These are phyloP conservation scores for Beroe forskalii DNA, from an alignment of 37 sponge, comb jelly and placozoan genomes.

Conservation along the genomic window DNA sequence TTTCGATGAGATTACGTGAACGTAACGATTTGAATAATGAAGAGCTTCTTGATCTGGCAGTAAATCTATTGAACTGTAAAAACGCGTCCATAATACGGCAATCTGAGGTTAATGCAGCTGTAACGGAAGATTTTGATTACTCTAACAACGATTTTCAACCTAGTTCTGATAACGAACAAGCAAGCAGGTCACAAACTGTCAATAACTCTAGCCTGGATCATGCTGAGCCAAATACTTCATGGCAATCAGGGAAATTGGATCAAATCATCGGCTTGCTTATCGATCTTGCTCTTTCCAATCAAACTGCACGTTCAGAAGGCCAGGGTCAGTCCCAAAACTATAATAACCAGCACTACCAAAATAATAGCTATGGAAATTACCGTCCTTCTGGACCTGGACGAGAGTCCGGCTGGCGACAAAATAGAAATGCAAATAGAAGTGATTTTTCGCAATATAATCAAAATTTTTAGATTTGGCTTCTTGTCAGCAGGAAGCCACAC, in stretches of 20 bases:
- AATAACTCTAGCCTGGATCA: too few relatives aligned
- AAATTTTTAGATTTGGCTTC: constrained; percentile 9
- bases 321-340: neutral
- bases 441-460: neutral
- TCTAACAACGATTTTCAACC: neutral
- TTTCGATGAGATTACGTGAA: neutral
- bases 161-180: too few relatives aligned
- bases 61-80: neutral
- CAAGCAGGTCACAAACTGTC: too few relatives aligned
- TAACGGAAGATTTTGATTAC: neutral
- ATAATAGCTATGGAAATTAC: neutral
- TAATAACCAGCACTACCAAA: neutral
- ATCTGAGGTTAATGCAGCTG: neutral
- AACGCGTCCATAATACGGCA: neutral
- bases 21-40: neutral
- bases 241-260: too few relatives aligned
- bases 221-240: too few relatives aligned
- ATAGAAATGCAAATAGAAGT: neutral
- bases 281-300: too few relatives aligned
- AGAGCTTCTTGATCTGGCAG: neutral
- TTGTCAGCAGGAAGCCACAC: neutral
- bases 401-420: neutral
- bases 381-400: neutral
- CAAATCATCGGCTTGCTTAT: too few relatives aligned
- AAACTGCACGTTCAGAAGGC: neutral